Conservation (phyloP, 2,113 vertebrate species). For the Leuciscus idus region DNA sequence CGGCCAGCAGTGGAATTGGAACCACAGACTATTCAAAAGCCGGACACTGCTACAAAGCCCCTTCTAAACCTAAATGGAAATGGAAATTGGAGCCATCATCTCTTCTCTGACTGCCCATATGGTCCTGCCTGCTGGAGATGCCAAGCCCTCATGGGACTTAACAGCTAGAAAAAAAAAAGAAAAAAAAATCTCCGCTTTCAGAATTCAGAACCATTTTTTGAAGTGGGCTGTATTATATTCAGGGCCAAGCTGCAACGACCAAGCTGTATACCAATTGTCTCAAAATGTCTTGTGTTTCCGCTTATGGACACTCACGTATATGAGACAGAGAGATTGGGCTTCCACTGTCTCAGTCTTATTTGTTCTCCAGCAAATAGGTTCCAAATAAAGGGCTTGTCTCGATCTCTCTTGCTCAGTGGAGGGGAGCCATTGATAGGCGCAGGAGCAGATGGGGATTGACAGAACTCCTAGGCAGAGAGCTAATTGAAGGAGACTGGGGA, state of each 20-base stretch:
- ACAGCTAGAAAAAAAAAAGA: constrained; percentile 51
- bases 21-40: not conserved
- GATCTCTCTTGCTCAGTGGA: constrained; percentile 57
- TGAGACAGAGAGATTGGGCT: not conserved
- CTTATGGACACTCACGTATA: not conserved
- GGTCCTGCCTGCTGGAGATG: constrained; percentile 59
- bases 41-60: not conserved
- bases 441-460: constrained; percentile 75
- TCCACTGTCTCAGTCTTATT: constrained; percentile 2
- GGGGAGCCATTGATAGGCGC: constrained; percentile 72
- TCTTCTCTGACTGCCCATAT: constrained; percentile 59
- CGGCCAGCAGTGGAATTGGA: not conserved
- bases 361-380: constrained; percentile 20
- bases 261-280: not conserved
- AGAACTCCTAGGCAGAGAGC: constrained; percentile 69
- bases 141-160: constrained; percentile 62
- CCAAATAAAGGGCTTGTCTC: constrained; percentile 39
- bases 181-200: not conserved
- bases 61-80: not conserved
- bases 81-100: constrained; percentile 37
- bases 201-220: not conserved
- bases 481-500: constrained; percentile 77
- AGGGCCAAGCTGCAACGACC: constrained; percentile 4
- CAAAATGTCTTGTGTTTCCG: not conserved
- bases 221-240: constrained; percentile 8